These are phyloP conservation scores for Zosterops japonicus DNA, from an alignment of 2,113 vertebrate species.

Conservation along the genomic window DNA sequence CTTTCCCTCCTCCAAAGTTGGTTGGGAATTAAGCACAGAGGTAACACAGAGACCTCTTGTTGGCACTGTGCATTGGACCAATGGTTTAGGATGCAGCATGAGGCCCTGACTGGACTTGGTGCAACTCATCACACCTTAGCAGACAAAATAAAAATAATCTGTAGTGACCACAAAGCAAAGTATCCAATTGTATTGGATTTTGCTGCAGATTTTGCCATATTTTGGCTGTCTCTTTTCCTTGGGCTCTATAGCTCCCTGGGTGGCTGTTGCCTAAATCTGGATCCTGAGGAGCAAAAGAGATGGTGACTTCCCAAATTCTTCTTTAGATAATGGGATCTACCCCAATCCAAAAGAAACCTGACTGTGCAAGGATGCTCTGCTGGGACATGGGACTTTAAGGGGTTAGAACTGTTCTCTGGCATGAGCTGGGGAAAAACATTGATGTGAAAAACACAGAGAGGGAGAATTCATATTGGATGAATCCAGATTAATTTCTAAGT, in stretches of 20 bases:
- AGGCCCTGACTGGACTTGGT: not conserved
- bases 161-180: not conserved
- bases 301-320: not conserved
- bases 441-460: not conserved
- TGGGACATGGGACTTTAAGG: not conserved
- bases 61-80: not conserved
- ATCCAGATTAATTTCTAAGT: not conserved
- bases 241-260: not conserved
- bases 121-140: rapidly evolving
- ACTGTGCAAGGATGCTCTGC: not conserved
- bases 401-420: not conserved
- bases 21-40: not conserved
- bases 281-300: not conserved
- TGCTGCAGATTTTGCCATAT: not conserved
- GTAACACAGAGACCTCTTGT: not conserved
- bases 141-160: not conserved
- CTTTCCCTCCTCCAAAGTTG: not conserved
- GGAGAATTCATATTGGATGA: not conserved
- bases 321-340: not conserved
- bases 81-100: not conserved
- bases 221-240: not conserved
- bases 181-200: not conserved
- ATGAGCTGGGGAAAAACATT: not conserved
- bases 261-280: not conserved
- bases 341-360: not conserved